Base-by-base conservation (phyloP, 2,797 vertebrate species). In the Sparidentex hasta region DNA sequence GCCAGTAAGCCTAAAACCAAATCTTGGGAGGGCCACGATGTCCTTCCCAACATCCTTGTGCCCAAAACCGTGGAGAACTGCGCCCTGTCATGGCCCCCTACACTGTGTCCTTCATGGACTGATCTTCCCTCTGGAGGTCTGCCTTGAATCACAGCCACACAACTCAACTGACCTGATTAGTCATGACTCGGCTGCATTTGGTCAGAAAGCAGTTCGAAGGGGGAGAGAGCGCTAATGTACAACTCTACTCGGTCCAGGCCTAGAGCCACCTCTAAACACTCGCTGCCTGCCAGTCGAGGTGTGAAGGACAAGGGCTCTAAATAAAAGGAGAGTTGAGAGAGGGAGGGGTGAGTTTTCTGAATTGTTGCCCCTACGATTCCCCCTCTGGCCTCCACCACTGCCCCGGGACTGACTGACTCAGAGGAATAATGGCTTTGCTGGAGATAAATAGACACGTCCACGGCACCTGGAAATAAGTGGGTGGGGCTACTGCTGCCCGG, bases 251-350 rank as follows among this genome's bases (percentile, higher is more conserved):
- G 33, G 59, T 55, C 51, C 48, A 56, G 74, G 56, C 75, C 46
- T 21, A 56, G 43, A 79, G 76, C 71, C 78, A 76, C 61, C 61
- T 83, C 78, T 65, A 65, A 88, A 89, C 58, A 73, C 64, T 38
- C 18, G 50, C 66, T 58, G 85, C 81, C 81, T 90, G 90, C 87
- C 81, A 89, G 29, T 77, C 11, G 88, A 94, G 85, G 93, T 94
- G 92, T 95, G 92, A 95, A 95, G 93, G 93, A 91, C 94, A 76
- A 82, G 85, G 58, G 74, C 90, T 92, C 71, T 85, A 94, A 94
- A 95, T 93, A 93, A 92, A 91, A 83, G 61, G 81, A 83, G 83
- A 71, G 86, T 71, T 84, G 61, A 76, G 74, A 54, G 76, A 64
- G 80, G 81, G 89, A 81, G 87, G 90, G 83, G 84, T 21, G 71